Evolutionary conservation across 1,140 invertebrate species (phyloP).

Genomic region (Gryon sp.): DNA sequence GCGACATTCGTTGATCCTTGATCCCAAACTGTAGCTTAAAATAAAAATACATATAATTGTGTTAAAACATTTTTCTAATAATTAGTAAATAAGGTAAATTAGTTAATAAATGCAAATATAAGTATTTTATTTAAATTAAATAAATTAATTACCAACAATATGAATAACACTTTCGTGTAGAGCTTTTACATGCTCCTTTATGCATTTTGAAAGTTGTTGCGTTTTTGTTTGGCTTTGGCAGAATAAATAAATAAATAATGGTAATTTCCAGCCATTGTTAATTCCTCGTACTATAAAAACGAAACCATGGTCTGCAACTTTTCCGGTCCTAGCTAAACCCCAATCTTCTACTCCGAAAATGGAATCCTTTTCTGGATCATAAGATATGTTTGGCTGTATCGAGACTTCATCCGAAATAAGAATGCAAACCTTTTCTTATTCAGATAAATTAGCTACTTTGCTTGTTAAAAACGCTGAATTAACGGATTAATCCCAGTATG

Average conservation of each 20-base stretch:
- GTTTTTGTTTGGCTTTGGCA: neutral
- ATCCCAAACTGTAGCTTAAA: conserved; percentile 34
- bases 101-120: no score
- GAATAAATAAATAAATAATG: conserved; percentile 16
- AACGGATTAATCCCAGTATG: neutral
- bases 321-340: neutral
- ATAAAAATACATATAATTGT: neutral
- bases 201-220: neutral
- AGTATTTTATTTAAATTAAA: no score
- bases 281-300: conserved; percentile 16
- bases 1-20: conserved; percentile 22
- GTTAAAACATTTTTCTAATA: neutral
- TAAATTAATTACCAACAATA: neutral
- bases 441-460: neutral
- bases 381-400: conserved; percentile 4
- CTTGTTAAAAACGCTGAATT: neutral
- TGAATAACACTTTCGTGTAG: neutral
- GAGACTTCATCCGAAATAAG: conserved; percentile 17
- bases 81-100: no score
- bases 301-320: conserved; percentile 6
- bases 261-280: conserved; percentile 12
- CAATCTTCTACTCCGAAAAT: conserved; percentile 14
- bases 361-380: neutral
- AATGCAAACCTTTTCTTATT: conserved; percentile 14
- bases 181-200: conserved; percentile 4